phyloP scores from a whole-genome alignment of 2,888 invertebrate genomes.

The Ecliptopera silaceata region DNA sequence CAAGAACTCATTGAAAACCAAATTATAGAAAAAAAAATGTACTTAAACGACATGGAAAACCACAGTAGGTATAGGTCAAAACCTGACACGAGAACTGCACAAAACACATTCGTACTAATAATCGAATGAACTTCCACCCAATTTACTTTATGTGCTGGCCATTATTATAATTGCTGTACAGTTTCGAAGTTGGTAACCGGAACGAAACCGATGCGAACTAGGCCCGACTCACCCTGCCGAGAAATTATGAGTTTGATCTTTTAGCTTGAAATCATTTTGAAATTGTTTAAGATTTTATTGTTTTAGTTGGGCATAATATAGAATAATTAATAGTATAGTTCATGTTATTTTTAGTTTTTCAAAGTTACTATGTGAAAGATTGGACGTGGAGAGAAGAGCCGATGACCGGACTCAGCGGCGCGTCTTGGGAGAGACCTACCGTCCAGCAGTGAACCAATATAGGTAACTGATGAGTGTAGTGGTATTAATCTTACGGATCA shows the following conservation, averaged over 20 bases:
- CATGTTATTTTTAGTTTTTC: no score
- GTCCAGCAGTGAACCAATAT: no score
- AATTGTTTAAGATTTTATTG: not conserved
- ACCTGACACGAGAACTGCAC: slow-evolving; percentile 45
- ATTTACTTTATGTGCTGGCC: slow-evolving; percentile 71
- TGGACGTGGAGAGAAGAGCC: no score
- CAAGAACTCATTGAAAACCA: not conserved
- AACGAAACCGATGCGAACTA: slow-evolving; percentile 52
- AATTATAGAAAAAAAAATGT: slow-evolving; percentile 14
- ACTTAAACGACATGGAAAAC: slow-evolving; percentile 38
- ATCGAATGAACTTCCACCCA: slow-evolving; percentile 68
- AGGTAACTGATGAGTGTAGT: no score
- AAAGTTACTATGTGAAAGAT: no score
- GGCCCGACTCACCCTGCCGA: slow-evolving; percentile 47
- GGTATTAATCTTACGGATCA: not conserved
- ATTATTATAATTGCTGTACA: slow-evolving; percentile 73
- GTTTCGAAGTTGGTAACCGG: slow-evolving; percentile 59
- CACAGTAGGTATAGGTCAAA: slow-evolving; percentile 49
- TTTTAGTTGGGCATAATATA: no score
- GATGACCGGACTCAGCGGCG: no score
- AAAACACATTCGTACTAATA: slow-evolving; percentile 60
- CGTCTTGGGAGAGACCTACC: no score
- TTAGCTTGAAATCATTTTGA: slow-evolving; percentile 40
- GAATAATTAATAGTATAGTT: no score
- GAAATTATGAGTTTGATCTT: slow-evolving; percentile 53